phyloP scores from a whole-genome alignment of 2,113 vertebrate species.

The Oreochromis niloticus region DNA sequence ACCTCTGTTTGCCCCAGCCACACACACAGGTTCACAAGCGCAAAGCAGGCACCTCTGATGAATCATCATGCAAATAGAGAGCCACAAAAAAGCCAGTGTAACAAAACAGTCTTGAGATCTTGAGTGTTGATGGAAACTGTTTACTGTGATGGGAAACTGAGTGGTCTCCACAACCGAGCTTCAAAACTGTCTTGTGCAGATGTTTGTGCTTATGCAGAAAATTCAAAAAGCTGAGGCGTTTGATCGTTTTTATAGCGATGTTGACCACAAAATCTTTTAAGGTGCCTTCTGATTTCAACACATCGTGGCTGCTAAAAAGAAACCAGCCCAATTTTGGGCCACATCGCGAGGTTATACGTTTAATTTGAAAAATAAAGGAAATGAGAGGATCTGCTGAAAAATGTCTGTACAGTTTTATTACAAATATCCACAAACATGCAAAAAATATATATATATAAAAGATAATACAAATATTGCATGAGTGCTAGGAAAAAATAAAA shows the following conservation, averaged over 20 bases:
- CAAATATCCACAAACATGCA: conserved; percentile 69
- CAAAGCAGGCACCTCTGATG: conserved; percentile 9
- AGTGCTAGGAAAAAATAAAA: conserved; percentile 11
- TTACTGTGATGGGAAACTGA: conserved; percentile 28
- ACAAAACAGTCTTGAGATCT: background rate
- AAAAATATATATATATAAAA: conserved; percentile 15
- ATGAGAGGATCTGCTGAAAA: conserved; percentile 18
- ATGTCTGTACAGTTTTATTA: conserved; percentile 73
- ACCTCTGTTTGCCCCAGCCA: background rate
- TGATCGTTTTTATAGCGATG: background rate
- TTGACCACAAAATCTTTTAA: background rate
- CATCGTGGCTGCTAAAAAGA: background rate
- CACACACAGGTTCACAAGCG: conserved; percentile 9
- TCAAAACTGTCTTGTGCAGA: background rate
- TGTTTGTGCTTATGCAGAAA: background rate
- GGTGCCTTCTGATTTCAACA: background rate
- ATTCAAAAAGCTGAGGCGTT: background rate
- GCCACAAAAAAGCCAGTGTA: conserved; percentile 16
- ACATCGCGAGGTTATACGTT: background rate
- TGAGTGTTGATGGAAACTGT: conserved; percentile 9
- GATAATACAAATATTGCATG: conserved; percentile 37
- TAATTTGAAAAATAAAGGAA: background rate
- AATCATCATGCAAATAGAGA: conserved; percentile 57
- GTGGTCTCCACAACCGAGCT: background rate
- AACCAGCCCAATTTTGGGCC: background rate